Evolutionary conservation across 2,113 vertebrate species (phyloP).

Genomic region (Tamias sibiricus): DNA sequence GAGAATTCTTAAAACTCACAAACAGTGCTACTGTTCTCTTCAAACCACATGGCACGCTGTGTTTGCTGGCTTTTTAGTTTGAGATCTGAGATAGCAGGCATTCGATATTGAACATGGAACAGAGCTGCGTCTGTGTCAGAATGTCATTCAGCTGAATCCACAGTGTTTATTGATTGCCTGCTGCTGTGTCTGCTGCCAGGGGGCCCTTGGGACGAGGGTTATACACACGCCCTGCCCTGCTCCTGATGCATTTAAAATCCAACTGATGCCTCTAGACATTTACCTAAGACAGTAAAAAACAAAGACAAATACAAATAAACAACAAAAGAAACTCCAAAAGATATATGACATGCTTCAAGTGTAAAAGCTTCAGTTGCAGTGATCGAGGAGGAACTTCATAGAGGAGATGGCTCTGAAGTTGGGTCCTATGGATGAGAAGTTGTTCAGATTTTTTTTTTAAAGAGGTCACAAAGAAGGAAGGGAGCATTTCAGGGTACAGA

Average conservation of each 20-base stretch:
- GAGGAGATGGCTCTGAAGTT: neutral
- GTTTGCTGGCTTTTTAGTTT: neutral
- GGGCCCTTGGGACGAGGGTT: neutral
- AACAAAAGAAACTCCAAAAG: neutral
- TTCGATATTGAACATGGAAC: neutral
- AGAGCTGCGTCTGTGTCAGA: neutral
- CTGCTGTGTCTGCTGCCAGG: neutral
- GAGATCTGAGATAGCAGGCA: neutral
- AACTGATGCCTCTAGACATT: neutral
- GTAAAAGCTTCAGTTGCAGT: neutral
- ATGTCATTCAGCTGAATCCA: neutral
- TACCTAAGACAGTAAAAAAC: conserved; percentile 13
- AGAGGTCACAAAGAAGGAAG: neutral
- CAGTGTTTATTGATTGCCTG: neutral
- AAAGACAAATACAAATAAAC: neutral
- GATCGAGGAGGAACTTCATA: neutral
- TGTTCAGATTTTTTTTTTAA: neutral
- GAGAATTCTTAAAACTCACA: neutral
- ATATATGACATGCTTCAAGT: neutral
- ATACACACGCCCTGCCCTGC: neutral
- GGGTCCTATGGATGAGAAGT: neutral
- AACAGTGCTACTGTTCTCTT: neutral
- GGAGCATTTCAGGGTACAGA: neutral
- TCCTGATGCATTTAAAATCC: neutral
- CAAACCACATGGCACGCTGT: neutral